A percentile compares a stretch with the other conserved stretches of the same genome.
Conservation (phyloP, 2,113 vertebrate species). For the Eulemur rufifrons region DNA sequence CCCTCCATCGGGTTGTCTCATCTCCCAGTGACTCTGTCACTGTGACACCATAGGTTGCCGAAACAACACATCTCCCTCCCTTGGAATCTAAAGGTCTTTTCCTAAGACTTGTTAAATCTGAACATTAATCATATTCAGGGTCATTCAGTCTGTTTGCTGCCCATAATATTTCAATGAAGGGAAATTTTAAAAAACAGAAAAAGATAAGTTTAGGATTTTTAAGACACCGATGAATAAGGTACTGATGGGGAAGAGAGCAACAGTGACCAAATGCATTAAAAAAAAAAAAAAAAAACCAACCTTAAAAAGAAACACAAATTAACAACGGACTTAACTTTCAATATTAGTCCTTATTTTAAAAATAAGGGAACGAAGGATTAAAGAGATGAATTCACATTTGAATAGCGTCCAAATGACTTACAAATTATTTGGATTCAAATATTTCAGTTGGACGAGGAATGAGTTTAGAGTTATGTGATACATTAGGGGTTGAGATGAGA, state of each 20-base stretch:
- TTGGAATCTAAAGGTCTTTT: constrained; percentile 76
- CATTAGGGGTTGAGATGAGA: constrained; percentile 40
- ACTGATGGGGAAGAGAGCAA: neutral
- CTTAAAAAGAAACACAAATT: constrained; percentile 38
- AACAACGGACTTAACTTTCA: neutral
- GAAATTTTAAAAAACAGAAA: constrained; percentile 68
- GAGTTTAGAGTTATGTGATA: constrained; percentile 38
- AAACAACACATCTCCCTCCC: constrained; percentile 58
- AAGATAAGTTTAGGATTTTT: constrained; percentile 14
- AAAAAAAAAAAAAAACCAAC: neutral
- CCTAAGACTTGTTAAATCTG: constrained; percentile 64
- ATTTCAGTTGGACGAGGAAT: constrained; percentile 53
- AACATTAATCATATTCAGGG: constrained; percentile 72
- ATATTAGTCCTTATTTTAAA: constrained; percentile 54
- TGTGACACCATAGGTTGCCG: constrained; percentile 50
- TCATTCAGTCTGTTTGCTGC: constrained; percentile 55
- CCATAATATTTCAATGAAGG: constrained; percentile 73
- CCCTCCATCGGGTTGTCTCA: constrained; percentile 59
- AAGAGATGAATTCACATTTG: constrained; percentile 73
- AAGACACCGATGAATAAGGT: neutral
- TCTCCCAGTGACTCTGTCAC: constrained; percentile 65
- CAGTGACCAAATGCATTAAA: neutral
- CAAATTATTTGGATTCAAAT: constrained; percentile 57
- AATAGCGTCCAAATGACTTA: constrained; percentile 69
- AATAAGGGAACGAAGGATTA: constrained; percentile 37